A percentile compares a stretch with the other conserved stretches of the same genome.
Evolutionary conservation across 2,113 vertebrate genomes (phyloP).

Genomic region (Paramormyrops kingsleyae): DNA sequence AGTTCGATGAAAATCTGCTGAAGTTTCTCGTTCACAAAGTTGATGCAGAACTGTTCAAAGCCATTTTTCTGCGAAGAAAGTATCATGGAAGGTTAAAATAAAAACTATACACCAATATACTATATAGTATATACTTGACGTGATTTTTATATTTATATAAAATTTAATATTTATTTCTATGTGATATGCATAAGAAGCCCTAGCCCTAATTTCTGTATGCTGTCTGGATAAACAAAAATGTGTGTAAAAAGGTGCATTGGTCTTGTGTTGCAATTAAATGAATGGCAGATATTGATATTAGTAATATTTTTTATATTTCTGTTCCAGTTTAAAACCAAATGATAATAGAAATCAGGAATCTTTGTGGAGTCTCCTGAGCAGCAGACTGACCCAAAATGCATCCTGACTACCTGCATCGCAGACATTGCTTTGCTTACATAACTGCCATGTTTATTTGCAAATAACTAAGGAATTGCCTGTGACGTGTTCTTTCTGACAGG

Average conservation of each 20-base stretch:
- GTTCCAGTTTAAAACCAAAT: not conserved
- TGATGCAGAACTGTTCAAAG: conserved; percentile 98
- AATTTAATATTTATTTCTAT: not conserved
- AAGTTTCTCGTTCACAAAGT: conserved; percentile 97
- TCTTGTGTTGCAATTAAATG: not conserved
- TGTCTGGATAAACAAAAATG: not conserved
- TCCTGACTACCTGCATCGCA: not conserved
- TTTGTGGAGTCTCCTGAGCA: not conserved
- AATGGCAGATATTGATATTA: not conserved
- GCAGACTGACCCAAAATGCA: not conserved
- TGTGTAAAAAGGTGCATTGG: not conserved
- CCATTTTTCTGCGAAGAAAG: conserved; percentile 83
- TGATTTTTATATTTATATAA: not conserved
- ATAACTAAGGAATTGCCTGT: not conserved
- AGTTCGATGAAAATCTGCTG: conserved; percentile 98
- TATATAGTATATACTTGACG: not conserved
- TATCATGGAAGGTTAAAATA: conserved; percentile 21
- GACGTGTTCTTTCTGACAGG: not conserved
- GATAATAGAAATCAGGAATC: not conserved
- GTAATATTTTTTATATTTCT: not conserved
- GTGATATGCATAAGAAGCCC: not conserved
- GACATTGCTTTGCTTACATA: not conserved
- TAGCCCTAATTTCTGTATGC: not conserved
- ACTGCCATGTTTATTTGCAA: not conserved
- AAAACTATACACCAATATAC: not conserved